Conservation (phyloP, 2,797 vertebrate genomes). For the Phataginus tricuspis region DNA sequence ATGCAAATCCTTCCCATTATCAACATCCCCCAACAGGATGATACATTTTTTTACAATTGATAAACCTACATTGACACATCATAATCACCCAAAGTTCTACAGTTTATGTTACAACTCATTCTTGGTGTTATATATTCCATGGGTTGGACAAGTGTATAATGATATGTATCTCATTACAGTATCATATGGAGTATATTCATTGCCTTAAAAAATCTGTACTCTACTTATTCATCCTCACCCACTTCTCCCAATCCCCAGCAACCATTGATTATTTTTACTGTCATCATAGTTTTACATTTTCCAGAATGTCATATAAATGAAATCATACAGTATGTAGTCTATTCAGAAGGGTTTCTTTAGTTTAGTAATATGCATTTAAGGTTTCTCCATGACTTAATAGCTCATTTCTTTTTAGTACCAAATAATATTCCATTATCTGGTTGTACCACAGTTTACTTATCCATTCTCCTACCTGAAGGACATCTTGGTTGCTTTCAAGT, state of each 20-base stretch:
- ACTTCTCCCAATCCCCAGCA: not conserved
- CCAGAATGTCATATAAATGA: not conserved
- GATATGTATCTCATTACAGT: not conserved
- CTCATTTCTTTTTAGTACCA: not conserved
- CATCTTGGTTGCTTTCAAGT: not conserved
- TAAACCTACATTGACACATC: not conserved
- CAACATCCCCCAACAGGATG: not conserved
- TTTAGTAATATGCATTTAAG: not conserved
- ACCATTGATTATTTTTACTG: not conserved
- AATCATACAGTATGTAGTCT: not conserved
- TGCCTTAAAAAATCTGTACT: not conserved
- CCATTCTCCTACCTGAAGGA: not conserved
- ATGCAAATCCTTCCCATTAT: no score
- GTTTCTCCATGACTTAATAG: not conserved
- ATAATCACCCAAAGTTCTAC: not conserved
- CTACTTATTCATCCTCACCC: not conserved
- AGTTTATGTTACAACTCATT: not conserved
- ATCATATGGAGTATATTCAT: not conserved
- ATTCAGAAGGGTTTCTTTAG: not conserved
- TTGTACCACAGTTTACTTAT: not conserved
- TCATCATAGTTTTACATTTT: not conserved
- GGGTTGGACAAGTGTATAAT: not conserved
- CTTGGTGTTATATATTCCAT: not conserved
- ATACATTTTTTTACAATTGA: not conserved
- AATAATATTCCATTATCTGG: not conserved